Base-by-base conservation (phyloP, 2,888 invertebrate species). In the Erpobdella octoculata region DNA sequence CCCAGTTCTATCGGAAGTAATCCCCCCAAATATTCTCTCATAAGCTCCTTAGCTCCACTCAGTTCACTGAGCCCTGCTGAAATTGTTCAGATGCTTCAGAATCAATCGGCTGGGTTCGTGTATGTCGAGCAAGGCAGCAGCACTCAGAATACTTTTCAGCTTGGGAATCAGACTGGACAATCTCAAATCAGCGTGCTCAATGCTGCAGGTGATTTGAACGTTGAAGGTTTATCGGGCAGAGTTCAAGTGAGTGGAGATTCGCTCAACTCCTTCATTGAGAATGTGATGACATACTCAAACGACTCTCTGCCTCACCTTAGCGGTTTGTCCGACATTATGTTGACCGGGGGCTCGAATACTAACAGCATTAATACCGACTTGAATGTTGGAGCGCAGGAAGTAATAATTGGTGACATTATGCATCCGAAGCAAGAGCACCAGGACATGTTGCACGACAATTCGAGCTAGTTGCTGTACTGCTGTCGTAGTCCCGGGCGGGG, bases 361-460 rank as follows among this genome's bases (percentile, higher is more conserved):
- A 53, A 48, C 38, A n/a, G n/a, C n/a, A n/a, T n/a, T n/a, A 70
- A 41, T 25, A 61, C 33, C 25, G 71, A 71, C 46, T 18, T 73
- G 18, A 66, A 73, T 33, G 73, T 73, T 59, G 73, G 67, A 38
- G 73, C 73, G 2, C 66, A 71, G 36, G 73, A 73, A 58, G 33
- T 62, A 35, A 35, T 62, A 15, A 35, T 31, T 15, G 62, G 33
- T 28, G 62, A 62, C 33, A 35, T n/a, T 35, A n/a, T 62, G 31
- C 62, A 62, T 8, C 35, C 62, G 33, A 62, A 35, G 31, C 62
- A 62, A 31, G 62, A 62, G 33, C 62, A 62, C 21, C 62, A n/a
- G 28, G 62, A 62, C 35, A 35, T 31, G 62, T n/a, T 35, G 33
- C n/a, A 35, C 62, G 33, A 31, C 35, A 28, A 62, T 33, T 62